Conservation (phyloP, 2,113 vertebrate genomes). For the Pomatostomus ruficeps region DNA sequence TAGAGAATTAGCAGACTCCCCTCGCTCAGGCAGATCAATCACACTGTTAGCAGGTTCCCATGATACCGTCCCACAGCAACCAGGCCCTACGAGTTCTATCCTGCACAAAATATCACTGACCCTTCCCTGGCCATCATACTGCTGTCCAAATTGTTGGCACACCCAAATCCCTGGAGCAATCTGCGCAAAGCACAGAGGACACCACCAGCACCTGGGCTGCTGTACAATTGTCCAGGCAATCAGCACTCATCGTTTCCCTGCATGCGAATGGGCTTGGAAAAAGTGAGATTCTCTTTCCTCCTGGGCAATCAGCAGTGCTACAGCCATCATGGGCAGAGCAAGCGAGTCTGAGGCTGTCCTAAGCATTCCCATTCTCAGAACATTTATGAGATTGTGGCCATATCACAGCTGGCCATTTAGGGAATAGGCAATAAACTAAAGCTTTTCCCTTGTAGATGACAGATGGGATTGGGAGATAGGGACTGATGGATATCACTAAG, state of each 20-base stretch:
- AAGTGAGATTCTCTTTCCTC: background rate
- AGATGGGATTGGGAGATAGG: background rate
- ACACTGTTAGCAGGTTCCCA: background rate
- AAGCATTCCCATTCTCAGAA: background rate
- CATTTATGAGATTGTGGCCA: background rate
- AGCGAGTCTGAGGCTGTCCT: background rate
- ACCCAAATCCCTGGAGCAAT: background rate
- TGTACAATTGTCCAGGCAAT: background rate
- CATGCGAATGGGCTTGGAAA: fast-evolving
- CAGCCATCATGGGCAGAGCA: background rate
- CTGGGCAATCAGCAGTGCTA: background rate
- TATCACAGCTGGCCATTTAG: slow-evolving; percentile 1
- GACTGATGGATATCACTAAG: background rate
- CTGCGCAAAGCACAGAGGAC: background rate
- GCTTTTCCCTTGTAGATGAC: background rate
- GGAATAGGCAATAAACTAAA: background rate
- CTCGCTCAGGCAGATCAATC: background rate
- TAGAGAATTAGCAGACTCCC: background rate
- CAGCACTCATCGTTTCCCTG: fast-evolving
- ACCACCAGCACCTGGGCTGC: background rate
- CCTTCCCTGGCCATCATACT: background rate
- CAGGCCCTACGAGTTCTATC: background rate
- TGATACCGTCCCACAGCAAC: background rate
- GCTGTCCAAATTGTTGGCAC: background rate
- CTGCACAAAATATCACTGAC: background rate